These are phyloP conservation scores for Orius insidiosus DNA, from an alignment of 1,140 invertebrate species.

Conservation along the genomic window DNA sequence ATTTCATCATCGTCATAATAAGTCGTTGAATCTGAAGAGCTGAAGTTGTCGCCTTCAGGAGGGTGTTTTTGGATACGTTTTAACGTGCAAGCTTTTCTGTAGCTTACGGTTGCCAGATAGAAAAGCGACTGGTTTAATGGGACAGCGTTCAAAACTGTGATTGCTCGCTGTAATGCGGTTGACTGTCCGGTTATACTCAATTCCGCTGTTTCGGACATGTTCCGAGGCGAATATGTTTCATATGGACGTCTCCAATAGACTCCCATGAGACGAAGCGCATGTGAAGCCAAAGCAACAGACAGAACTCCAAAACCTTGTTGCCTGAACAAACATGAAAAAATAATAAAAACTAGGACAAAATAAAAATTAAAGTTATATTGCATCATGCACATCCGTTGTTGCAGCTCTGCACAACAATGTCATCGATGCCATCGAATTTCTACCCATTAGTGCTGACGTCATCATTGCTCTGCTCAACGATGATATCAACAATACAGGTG, in stretches of 20 bases:
- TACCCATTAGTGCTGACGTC: too few species aligned
- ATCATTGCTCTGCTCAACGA: too few species aligned
- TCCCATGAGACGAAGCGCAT: conserved; percentile 48
- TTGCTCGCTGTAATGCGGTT: conserved; percentile 46
- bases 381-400: too few species aligned
- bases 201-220: conserved; percentile 33
- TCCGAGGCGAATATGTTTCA: conserved; percentile 24
- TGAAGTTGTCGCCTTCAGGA: conserved; percentile 56
- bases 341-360: neutral
- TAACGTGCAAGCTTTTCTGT: conserved; percentile 71
- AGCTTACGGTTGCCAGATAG: conserved; percentile 70
- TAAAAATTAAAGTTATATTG: neutral
- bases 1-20: conserved; percentile 80
- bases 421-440: too few species aligned
- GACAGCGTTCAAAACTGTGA: conserved; percentile 41
- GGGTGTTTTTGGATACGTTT: conserved; percentile 67
- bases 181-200: conserved; percentile 39
- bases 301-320: conserved; percentile 68
- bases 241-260: conserved; percentile 48
- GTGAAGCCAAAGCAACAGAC: conserved; percentile 58
- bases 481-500: too few species aligned
- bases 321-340: conserved; percentile 23
- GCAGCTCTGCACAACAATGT: neutral
- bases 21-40: conserved; percentile 76
- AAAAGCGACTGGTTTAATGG: conserved; percentile 63